Percentiles rank a stretch among this genome's conserved stretches.
Evolutionary conservation across 2,888 invertebrate species (phyloP).

Genomic region (Labia minor): DNA sequence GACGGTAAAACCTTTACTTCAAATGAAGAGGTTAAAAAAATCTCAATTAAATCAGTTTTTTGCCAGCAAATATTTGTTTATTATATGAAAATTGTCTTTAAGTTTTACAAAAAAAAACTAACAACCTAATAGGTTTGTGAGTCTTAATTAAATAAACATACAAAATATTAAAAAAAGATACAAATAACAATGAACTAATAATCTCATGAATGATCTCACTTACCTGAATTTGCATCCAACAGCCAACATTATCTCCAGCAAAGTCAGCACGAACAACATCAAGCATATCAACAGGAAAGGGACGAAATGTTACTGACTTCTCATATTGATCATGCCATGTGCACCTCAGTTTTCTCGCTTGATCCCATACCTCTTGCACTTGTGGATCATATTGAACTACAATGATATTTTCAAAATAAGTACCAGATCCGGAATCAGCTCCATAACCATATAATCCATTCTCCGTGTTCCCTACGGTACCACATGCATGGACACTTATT

Average conservation of each 20-base stretch:
- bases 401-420: constrained; percentile 87
- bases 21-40: too few relatives aligned
- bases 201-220: too few relatives aligned
- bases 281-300: constrained; percentile 90
- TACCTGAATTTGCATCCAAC: constrained; percentile 92
- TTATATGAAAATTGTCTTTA: too few relatives aligned
- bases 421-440: constrained; percentile 78
- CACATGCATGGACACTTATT: constrained; percentile 82
- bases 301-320: constrained; percentile 86
- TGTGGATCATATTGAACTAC: constrained; percentile 86
- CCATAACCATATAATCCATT: constrained; percentile 81
- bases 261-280: constrained; percentile 92
- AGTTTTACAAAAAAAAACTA: too few relatives aligned
- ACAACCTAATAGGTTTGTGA: too few relatives aligned
- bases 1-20: too few relatives aligned
- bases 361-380: constrained; percentile 93
- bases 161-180: too few relatives aligned
- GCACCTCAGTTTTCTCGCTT: constrained; percentile 80
- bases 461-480: constrained; percentile 83
- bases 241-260: constrained; percentile 88
- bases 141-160: too few relatives aligned
- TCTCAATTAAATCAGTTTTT: too few relatives aligned
- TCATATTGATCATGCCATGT: constrained; percentile 95
- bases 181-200: too few relatives aligned
- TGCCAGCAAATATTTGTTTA: too few relatives aligned